Evolutionary conservation across 1,140 invertebrate genomes (phyloP), one percentile per base, ranked within the genome.

Genomic region (Coenobita brevimanus): DNA sequence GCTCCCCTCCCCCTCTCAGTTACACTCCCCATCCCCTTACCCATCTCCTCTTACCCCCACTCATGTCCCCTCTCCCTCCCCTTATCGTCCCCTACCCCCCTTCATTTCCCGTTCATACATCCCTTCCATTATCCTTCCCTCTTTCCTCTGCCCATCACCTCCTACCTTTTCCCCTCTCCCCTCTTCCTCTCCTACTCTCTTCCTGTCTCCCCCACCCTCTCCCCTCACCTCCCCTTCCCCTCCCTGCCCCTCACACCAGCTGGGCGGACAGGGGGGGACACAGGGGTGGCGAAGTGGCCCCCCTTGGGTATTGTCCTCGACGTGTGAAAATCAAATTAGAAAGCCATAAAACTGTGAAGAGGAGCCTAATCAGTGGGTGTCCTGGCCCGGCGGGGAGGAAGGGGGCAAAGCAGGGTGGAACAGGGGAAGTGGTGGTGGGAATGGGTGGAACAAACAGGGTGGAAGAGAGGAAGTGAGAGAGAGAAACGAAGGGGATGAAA

Each of bases 271-370:
- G 79, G 38, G 64, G 60, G 27, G 64, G 46, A 71, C 75, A 81
- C 60, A 46, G 21, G 76, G 3, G 17, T 60, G 13, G 60, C 43
- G 46, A 43, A 43, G 76, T 80, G 76, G 41, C 84, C 62, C 80
- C 50, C 84, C 62, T n/a, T 3, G 50, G 27, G 78, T 43, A 79
- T 78, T 87, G 84, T 87, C 76, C 67, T 76, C 33, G 17, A 24
- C 41, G 84, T 76, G 76, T 64, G 76, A 73, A 87, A 87, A 87
- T 87, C 76, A 87, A 87, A 87, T 87, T 87, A 87, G 84, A 87
- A 80, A 81, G 41, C 76, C 84, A 87, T 87, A 87, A 87, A 80
- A 87, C 80, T 87, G 84, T 46, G 50, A 81, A 87, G 64, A 80
- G 60, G 67, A 78, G 46, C 67, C 79, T 80, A 81, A 87, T 64